Percentiles rank a stretch among this genome's conserved stretches.
phyloP scores from a whole-genome alignment of 2,888 invertebrate genomes.

The Sphaerophoria rueppellii region DNA sequence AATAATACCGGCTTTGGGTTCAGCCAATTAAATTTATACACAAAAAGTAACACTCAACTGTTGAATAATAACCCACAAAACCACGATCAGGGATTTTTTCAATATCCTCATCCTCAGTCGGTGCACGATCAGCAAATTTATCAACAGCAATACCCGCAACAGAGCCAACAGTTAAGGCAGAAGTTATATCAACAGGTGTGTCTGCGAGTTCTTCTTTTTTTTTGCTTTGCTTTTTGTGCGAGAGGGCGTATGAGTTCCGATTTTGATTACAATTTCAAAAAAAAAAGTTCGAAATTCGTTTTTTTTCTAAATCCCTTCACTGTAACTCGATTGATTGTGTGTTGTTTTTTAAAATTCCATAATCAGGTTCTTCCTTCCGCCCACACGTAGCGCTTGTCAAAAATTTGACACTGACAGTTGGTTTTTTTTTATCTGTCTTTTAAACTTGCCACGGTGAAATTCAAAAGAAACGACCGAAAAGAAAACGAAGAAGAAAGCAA shows the following conservation, averaged over 20 bases:
- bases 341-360: slow-evolving; percentile 38
- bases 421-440: no score
- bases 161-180: slow-evolving; percentile 51
- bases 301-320: slow-evolving; percentile 11
- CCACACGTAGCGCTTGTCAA: slow-evolving; percentile 61
- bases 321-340: slow-evolving; percentile 9
- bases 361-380: slow-evolving; percentile 53
- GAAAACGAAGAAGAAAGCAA: slow-evolving; percentile 10
- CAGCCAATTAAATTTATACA: slow-evolving; percentile 70
- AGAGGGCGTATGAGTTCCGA: slow-evolving; percentile 19
- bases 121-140: slow-evolving; percentile 66
- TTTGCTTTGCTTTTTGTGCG: slow-evolving; percentile 1
- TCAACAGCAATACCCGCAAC: slow-evolving; percentile 49
- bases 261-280: neutral
- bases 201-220: slow-evolving; percentile 64
- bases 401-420: slow-evolving; percentile 53
- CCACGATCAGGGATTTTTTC: slow-evolving; percentile 62
- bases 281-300: slow-evolving; percentile 7
- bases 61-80: slow-evolving; percentile 52
- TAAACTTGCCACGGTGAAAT: slow-evolving; percentile 14
- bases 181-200: slow-evolving; percentile 80
- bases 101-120: slow-evolving; percentile 53
- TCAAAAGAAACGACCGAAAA: slow-evolving; percentile 58
- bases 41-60: slow-evolving; percentile 59
- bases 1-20: slow-evolving; percentile 53